Base-by-base conservation (phyloP, 2,888 invertebrate genomes). In the Mycalesis mineus region DNA sequence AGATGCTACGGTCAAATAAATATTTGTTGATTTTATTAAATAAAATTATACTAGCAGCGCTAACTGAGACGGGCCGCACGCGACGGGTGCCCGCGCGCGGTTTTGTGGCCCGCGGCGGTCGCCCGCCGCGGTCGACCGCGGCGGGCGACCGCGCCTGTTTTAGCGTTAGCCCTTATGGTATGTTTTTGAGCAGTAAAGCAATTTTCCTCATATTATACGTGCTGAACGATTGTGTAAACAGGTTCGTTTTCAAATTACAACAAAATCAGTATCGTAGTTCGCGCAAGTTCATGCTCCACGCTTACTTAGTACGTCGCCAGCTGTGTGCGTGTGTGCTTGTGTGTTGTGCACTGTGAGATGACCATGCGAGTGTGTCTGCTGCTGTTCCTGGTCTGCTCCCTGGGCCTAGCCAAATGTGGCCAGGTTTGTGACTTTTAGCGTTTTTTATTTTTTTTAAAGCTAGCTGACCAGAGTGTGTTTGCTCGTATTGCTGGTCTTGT, bases 251-350 rank as follows among this genome's bases (percentile, higher is more conserved):
- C 44, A n/a, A n/a, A n/a, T n/a, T n/a, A n/a, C n/a, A n/a, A 42
- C 42, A 11, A 33, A 49, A 49, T 29, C 36, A 36, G 42, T 22
- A 13, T 14, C 36, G 29, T 7, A 15, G 11, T 33, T 13, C 45
- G 29, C 39, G 49, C 54, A 59, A 60, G 55, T 57, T 57, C 49
- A 57, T 41, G 45, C 53, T 57, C 50, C 45, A 55, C 36, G 37
- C 59, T 66, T 64, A 67, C 59, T 66, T 64, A 67, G 67, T 67
- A 39, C 42, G 56, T 41, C 50, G 56, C 57, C 58, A 61, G 61
- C 66, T 55, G 33, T 61, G 60, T 31, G 2, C 36, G 40, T 53
- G 60, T 50, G 36, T 44, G 58, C 29, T 36, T 45, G 51, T 45
- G 55, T 58, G 62, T 49, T 5, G 5, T 22, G 22, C 22, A n/a